These are phyloP conservation scores for Xestoiulus laeticollis DNA, from an alignment of 2,888 invertebrate genomes.

Conservation along the genomic window DNA sequence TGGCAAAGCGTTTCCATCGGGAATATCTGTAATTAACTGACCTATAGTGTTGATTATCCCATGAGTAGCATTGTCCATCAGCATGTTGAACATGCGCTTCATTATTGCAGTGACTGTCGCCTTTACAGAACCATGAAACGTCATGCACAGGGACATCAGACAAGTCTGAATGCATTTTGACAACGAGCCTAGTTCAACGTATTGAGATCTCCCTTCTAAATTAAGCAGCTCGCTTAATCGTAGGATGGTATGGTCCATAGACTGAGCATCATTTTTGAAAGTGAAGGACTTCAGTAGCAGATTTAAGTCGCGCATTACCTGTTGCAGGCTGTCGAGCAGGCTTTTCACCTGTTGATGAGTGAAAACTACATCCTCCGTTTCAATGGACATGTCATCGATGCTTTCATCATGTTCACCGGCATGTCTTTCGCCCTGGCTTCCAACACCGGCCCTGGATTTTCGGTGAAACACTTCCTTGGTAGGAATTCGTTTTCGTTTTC, in stretches of 20 bases:
- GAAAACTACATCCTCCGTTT: background rate
- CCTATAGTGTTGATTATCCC: conserved; percentile 59
- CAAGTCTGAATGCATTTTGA: background rate
- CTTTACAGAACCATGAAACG: conserved; percentile 65
- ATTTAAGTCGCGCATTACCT: conserved; percentile 61
- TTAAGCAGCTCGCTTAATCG: conserved; percentile 62
- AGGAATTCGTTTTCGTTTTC: background rate
- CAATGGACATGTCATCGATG: background rate
- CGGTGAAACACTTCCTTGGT: background rate
- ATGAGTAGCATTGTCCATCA: conserved; percentile 61
- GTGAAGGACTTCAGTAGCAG: conserved; percentile 64
- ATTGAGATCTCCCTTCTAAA: background rate
- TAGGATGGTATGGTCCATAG: conserved; percentile 63
- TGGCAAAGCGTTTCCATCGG: background rate
- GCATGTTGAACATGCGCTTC: conserved; percentile 64
- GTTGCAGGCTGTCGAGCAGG: background rate
- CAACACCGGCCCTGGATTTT: background rate
- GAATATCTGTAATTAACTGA: background rate
- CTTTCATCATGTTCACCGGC: background rate
- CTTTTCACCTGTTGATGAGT: background rate
- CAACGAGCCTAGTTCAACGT: background rate
- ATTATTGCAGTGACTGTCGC: conserved; percentile 64
- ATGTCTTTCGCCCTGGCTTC: background rate
- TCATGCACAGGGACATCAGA: conserved; percentile 61
- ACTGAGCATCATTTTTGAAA: conserved; percentile 65